Evolutionary conservation across 2,888 invertebrate genomes (phyloP).

Genomic region (Cotesia congregata): DNA sequence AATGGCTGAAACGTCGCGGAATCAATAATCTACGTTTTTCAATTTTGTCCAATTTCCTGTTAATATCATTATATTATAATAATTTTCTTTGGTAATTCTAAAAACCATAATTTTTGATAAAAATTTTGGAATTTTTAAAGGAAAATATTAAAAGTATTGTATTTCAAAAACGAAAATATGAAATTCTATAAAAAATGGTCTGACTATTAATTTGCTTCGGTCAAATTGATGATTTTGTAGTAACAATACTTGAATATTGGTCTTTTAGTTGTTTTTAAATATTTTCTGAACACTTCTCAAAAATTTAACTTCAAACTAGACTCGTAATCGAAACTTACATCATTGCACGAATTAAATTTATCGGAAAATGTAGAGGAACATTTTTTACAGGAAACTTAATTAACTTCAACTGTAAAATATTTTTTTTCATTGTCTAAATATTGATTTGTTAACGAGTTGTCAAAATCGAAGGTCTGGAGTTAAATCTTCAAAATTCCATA

Average conservation of each 20-base stretch:
- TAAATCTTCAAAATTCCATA: too few relatives aligned
- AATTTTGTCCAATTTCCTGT: too few relatives aligned
- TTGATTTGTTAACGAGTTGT: background rate
- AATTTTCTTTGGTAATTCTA: background rate
- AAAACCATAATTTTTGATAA: background rate
- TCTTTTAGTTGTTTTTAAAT: background rate
- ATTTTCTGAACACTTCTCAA: background rate
- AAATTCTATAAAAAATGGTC: background rate
- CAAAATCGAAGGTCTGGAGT: too few relatives aligned
- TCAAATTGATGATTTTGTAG: background rate
- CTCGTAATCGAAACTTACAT: background rate
- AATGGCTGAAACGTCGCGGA: too few relatives aligned
- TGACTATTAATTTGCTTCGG: background rate
- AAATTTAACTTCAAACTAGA: background rate
- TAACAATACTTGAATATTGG: background rate
- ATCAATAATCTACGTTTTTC: too few relatives aligned
- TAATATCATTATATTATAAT: too few relatives aligned
- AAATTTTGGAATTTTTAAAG: background rate
- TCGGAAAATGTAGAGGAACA: background rate
- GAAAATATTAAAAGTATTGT: background rate
- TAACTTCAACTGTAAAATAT: background rate
- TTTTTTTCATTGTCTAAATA: too few relatives aligned
- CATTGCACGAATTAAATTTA: background rate
- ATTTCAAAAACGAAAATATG: background rate
- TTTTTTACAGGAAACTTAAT: background rate